Base-by-base conservation (phyloP, 1,140 invertebrate genomes). In the Drosophila guanche region DNA sequence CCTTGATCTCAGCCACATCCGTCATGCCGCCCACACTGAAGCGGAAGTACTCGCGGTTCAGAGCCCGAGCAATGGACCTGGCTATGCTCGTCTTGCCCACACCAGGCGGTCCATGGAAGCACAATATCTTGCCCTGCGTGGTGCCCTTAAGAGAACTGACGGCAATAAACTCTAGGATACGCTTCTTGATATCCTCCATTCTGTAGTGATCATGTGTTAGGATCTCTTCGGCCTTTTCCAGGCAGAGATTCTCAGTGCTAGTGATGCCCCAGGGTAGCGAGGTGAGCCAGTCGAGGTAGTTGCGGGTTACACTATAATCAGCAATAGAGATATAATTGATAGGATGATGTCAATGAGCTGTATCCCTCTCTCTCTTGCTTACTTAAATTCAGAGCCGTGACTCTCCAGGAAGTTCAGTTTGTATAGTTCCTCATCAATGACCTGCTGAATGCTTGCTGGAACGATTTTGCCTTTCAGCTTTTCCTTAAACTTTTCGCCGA, bases 21-120 rank as follows among this genome's bases (percentile, higher is more conserved):
- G 98, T 98, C 98, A 99, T 99, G 23, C 99, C 99, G 42, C 99
- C 99, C 50, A 99, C 99, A 84, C 97, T 99, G 92, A 99, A 99
- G 59, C 99, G 93, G 92, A 98, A 99, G 94, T 99, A 99, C 93
- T 97, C 95, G 76, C 99, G 94, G 92, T 99, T 99, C 5, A 99
- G 93, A 3, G 98, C 98, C 45, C 96, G 94, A 0, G 98, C 98
- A 91, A 99, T 99, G 0, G 98, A 99, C 78, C 95, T 95, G 12
- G 98, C 99, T 41, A 91, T 91, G 54, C 90, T 91, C 10, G 99
- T 99, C 93, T 99, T 99, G 23, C 99, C 99, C 25, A 99, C 98
- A 33, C 99, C 99, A 1, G 99, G 99, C 0, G 99, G 98, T 14
- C 99, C 99, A 92, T 99, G 95, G 92, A 99, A 99, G 92, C 99